Conservation (phyloP, 1,140 invertebrate genomes). For the Hyles vespertilio region DNA sequence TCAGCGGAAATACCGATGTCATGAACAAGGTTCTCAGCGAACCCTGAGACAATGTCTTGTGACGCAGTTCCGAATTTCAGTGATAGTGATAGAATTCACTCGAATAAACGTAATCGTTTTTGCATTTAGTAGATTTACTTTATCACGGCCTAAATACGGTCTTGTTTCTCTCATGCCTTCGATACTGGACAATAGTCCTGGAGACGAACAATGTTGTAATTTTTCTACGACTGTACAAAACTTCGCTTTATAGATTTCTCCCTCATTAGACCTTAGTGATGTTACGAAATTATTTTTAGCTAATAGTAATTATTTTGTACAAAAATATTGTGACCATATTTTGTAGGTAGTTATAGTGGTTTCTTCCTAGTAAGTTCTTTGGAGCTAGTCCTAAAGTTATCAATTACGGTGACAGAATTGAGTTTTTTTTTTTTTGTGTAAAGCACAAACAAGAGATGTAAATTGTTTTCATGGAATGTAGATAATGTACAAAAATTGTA, state of each 20-base stretch:
- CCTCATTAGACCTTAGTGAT: constrained; percentile 24
- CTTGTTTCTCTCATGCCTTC: constrained; percentile 28
- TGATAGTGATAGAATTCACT: constrained; percentile 18
- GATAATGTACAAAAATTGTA: constrained; percentile 68
- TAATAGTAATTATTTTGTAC: constrained; percentile 49
- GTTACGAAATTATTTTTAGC: constrained; percentile 31
- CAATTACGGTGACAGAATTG: constrained; percentile 20
- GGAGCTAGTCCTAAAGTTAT: constrained; percentile 72
- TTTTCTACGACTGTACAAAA: constrained; percentile 40
- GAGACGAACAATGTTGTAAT: constrained; percentile 21
- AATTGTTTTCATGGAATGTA: constrained; percentile 58
- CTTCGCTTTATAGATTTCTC: constrained; percentile 23
- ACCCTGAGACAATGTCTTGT: constrained; percentile 23
- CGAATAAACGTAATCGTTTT: constrained; percentile 28
- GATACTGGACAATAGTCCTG: constrained; percentile 5
- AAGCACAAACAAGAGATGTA: constrained; percentile 35
- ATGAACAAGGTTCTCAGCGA: constrained; percentile 26
- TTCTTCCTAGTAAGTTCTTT: constrained; percentile 69
- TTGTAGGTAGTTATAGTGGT: constrained; percentile 51
- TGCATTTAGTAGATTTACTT: constrained; percentile 34
- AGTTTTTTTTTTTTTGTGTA: constrained; percentile 32
- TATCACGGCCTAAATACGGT: constrained; percentile 32
- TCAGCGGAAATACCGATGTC: constrained; percentile 49
- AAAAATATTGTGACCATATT: constrained; percentile 56
- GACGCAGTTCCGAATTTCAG: constrained; percentile 21